These are phyloP conservation scores for Drosophila cognata DNA, from an alignment of 2,888 invertebrate species.

Conservation along the genomic window DNA sequence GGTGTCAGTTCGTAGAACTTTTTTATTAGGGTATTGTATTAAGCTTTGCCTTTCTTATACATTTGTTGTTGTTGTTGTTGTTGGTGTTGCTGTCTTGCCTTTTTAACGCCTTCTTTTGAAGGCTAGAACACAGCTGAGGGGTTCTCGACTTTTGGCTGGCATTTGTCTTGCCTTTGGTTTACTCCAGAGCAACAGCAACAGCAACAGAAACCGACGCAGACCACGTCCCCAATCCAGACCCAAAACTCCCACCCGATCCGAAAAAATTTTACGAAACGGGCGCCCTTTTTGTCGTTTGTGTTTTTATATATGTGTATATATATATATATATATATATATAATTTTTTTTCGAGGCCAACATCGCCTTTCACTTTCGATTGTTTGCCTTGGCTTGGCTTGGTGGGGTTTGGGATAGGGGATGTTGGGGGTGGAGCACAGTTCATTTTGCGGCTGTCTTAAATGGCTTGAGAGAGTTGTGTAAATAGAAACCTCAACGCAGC, in stretches of 20 bases:
- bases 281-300: constrained; percentile 46
- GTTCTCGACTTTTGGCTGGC: constrained; percentile 49
- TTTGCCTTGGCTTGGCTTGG: constrained; percentile 27
- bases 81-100: constrained; percentile 41
- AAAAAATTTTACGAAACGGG: not conserved
- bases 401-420: not conserved
- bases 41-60: constrained; percentile 25
- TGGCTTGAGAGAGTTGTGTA: constrained; percentile 68
- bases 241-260: not conserved
- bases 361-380: constrained; percentile 42
- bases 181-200: not conserved
- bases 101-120: constrained; percentile 57
- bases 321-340: constrained; percentile 4
- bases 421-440: constrained; percentile 43
- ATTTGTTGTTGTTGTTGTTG: constrained; percentile 2
- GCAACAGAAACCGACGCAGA: not conserved
- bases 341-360: constrained; percentile 11
- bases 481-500: constrained; percentile 62
- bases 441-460: constrained; percentile 72
- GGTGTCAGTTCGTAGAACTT: constrained; percentile 55
- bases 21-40: constrained; percentile 42
- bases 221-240: constrained; percentile 2
- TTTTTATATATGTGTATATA: constrained; percentile 27
- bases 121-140: constrained; percentile 16
- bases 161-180: constrained; percentile 46